Base-by-base conservation (phyloP, 2,113 vertebrate genomes). In the Chaetodon auriga region DNA sequence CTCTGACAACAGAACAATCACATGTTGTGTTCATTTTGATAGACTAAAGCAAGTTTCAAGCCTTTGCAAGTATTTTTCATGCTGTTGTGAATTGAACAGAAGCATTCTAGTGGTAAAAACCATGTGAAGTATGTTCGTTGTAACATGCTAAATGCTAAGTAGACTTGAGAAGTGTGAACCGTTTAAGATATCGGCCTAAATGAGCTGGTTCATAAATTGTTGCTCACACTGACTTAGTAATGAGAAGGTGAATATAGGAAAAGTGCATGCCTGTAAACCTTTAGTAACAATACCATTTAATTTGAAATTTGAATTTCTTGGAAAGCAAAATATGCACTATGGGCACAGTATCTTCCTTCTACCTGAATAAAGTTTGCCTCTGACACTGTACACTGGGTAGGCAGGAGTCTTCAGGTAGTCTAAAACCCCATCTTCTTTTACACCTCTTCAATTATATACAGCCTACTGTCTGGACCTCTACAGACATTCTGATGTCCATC, bases 361-460 rank as follows among this genome's bases (percentile, higher is more conserved):
- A 63, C 62, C 23, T 64, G 35, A 71, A 63, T 13, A 58, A 61
- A 54, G 61, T 35, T 68, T 61, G 60, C 48, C 63, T 57, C 64
- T 75, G 85, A 90, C 88, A 86, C 78, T 85, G 80, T 86, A 91
- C 82, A 89, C 84, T 85, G 82, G 49, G 6, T 61, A 66, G 53
- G 73, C 69, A 62, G 49, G 65, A 82, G 69, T 61, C 65, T 75
- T 79, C 58, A 58, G 72, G 90, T 88, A 92, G 73, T 83, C 74
- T 87, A 82, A 90, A 92, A 81, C 92, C 85, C 78, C 88, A 92
- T 93, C 92, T 93, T 94, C 90, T 93, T 95, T 95, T 95, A 93
- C 94, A 95, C 86, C 90, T 94, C 86, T 92, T 95, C 88, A 95
- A 95, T 96, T 94, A 95, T 95, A 93, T 86, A 95, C 81, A 81